phyloP scores from a whole-genome alignment of 2,797 vertebrate genomes.

The Semaprochilodus insignis region DNA sequence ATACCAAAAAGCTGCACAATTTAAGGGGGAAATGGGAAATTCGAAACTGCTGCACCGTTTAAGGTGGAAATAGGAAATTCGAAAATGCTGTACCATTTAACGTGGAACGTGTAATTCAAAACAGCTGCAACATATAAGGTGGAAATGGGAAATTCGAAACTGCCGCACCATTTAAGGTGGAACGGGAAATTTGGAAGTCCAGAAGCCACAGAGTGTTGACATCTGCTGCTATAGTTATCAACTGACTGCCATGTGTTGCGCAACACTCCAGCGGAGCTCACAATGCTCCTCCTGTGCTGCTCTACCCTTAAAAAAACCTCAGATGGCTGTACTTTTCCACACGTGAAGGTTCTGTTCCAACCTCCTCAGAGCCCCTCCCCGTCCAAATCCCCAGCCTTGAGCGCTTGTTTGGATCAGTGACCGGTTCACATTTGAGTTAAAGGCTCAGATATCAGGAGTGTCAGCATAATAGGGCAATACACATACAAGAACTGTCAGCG shows the following conservation, averaged over 20 bases:
- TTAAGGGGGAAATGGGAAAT: no score
- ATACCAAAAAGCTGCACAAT: no score
- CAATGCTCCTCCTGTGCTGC: conserved; percentile 3
- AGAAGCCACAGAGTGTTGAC: conserved; percentile 1
- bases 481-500: conserved; percentile 23
- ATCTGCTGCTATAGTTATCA: conserved; percentile 20
- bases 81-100: no score
- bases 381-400: conserved; percentile 36
- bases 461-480: conserved; percentile 38
- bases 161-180: no score
- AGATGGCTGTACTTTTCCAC: conserved; percentile 63
- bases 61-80: no score
- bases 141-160: no score
- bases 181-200: no score
- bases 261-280: conserved; percentile 24
- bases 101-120: no score
- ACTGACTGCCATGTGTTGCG: conserved; percentile 20
- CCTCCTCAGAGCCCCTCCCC: conserved; percentile 18
- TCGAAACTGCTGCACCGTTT: no score
- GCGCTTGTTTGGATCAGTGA: conserved; percentile 44
- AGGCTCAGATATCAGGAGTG: conserved; percentile 52
- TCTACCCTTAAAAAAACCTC: conserved; percentile 8
- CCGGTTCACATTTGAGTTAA: conserved; percentile 42
- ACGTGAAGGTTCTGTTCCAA: conserved; percentile 46
- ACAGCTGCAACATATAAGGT: no score